Base-by-base conservation (phyloP, 2,888 invertebrate species). In the Cephalotes varians region DNA sequence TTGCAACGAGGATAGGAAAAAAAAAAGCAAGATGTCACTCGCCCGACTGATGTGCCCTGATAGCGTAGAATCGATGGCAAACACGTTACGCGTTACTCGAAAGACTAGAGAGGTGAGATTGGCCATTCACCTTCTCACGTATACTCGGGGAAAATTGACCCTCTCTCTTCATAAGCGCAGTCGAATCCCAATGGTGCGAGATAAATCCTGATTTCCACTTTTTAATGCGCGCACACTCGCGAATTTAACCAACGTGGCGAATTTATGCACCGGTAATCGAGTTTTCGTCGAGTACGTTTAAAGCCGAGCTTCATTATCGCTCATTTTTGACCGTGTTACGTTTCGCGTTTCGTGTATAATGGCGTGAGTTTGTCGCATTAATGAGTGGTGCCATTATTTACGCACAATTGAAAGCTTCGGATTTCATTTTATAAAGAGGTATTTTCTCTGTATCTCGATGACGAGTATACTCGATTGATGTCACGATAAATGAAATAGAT, bases 191-290 rank as follows among this genome's bases (percentile, higher is more conserved):
- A 40, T 34, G 15, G 74, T 10, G n/a, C 56, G 69, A 31, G 54
- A 56, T 77, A 69, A 77, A 69, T 71, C 6, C 44, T 34, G 56
- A 44, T 71, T 56, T 56, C 44, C 44, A 47, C 71, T 79, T 79
- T 79, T 79, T 79, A 58, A 79, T 34, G 44, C 18, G 40, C 54
- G 44, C 44, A 28, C 31, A 31, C 77, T 18, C 51, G 28, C 54
- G 67, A 44, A n/a, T 79, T 79, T 79, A 58, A 71, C 71, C 71
- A 71, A 69, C 69, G 44, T 40, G 56, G 69, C 44, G 56, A 51
- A 79, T 79, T 79, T 71, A 79, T 71, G 77, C 77, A 44, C n/a
- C 77, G 31, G 69, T 79, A 79, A 79, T 79, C 77, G 71, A 71
- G 77, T 79, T 79, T 79, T 71, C 77, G 44, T 44, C 37, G 77